phyloP scores from a whole-genome alignment of 2,113 vertebrate genomes.

The Tetrax tetrax region DNA sequence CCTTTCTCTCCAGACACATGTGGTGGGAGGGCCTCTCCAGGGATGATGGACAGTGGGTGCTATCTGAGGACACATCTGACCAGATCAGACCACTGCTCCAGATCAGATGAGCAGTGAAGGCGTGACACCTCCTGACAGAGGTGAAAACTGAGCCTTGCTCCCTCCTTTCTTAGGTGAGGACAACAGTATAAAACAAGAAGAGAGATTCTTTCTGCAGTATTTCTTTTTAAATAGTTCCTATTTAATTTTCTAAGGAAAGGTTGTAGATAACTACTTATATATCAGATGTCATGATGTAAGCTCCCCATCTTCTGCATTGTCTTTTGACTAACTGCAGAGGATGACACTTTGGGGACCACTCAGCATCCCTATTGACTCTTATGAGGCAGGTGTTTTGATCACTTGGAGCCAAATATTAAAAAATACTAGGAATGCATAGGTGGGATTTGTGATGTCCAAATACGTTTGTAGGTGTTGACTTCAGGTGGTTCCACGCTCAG shows the following conservation, averaged over 20 bases:
- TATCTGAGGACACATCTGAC: not conserved
- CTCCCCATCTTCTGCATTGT: not conserved
- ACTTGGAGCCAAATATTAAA: not conserved
- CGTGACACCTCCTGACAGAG: not conserved
- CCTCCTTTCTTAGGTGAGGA: not conserved
- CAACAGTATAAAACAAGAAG: not conserved
- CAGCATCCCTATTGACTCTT: not conserved
- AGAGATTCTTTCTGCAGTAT: not conserved
- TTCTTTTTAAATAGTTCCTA: not conserved
- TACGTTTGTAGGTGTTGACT: not conserved
- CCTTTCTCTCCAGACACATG: not conserved
- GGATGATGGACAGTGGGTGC: fast-evolving
- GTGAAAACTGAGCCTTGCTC: not conserved
- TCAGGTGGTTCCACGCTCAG: not conserved
- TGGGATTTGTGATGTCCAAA: not conserved
- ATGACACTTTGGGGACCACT: not conserved
- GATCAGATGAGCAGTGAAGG: not conserved
- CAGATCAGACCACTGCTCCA: not conserved
- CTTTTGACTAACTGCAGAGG: not conserved
- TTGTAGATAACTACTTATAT: not conserved
- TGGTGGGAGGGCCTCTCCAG: not conserved
- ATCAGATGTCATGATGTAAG: not conserved
- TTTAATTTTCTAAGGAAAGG: not conserved
- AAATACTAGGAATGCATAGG: not conserved
- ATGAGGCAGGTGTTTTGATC: not conserved